Percentiles rank a stretch among this genome's conserved stretches.
Conservation (phyloP, 2,888 invertebrate species). For the Pachydiplax longipennis region DNA sequence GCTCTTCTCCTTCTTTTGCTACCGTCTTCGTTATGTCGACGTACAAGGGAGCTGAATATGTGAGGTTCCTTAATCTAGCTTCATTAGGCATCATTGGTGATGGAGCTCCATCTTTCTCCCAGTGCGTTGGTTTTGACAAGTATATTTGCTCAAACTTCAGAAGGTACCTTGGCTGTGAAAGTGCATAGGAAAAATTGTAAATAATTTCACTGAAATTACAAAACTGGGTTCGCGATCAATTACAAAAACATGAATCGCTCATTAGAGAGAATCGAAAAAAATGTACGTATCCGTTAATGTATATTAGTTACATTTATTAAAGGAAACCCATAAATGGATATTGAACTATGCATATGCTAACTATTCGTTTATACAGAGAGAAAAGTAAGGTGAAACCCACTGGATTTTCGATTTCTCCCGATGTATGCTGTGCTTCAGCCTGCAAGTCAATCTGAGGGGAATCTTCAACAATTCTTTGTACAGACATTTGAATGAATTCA, state of each 20-base stretch:
- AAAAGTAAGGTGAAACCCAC: slow-evolving; percentile 58
- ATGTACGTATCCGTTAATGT: no score
- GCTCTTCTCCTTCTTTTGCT: slow-evolving; percentile 88
- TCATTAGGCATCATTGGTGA: slow-evolving; percentile 99
- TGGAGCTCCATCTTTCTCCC: slow-evolving; percentile 99
- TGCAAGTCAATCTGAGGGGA: slow-evolving; percentile 96
- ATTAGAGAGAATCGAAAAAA: no score
- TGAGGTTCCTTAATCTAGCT: slow-evolving; percentile 94
- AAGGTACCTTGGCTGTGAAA: slow-evolving; percentile 78
- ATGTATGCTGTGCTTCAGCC: slow-evolving; percentile 96
- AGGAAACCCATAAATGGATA: no score
- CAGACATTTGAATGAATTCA: slow-evolving; percentile 99
- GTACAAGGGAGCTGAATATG: slow-evolving; percentile 98
- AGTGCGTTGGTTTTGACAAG: slow-evolving; percentile 98
- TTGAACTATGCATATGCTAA: no score
- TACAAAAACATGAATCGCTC: no score
- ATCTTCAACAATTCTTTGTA: slow-evolving; percentile 98
- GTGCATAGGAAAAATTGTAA: not conserved
- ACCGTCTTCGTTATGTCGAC: slow-evolving; percentile 99
- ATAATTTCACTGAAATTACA: no score
- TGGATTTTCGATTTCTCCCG: slow-evolving; percentile 90
- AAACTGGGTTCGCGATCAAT: no score
- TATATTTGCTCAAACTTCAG: slow-evolving; percentile 99
- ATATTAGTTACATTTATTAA: no score
- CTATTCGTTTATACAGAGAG: no score